Evolutionary conservation across 2,113 vertebrate genomes (phyloP).

Genomic region (Hylia prasina): DNA sequence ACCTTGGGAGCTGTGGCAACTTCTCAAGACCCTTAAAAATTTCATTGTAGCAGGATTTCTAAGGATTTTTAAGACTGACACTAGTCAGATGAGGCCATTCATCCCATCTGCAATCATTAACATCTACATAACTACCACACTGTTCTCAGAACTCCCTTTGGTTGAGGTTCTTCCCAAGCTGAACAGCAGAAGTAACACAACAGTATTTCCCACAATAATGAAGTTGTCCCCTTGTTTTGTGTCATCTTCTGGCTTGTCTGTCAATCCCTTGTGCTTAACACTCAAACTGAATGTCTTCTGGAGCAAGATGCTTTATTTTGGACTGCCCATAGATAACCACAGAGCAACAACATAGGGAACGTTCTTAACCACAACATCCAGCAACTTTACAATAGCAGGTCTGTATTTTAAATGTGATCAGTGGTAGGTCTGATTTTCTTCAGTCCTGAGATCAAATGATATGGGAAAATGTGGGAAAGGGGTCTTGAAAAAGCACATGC

Average conservation of each 20-base stretch:
- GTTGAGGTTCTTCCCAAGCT: neutral
- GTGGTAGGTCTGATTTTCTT: neutral
- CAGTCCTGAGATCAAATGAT: neutral
- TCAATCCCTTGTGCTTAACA: neutral
- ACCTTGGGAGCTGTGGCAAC: neutral
- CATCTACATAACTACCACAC: neutral
- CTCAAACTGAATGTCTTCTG: neutral
- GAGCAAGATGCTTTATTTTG: neutral
- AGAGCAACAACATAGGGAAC: neutral
- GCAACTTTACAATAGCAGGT: neutral
- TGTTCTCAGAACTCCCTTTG: neutral
- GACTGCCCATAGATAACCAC: neutral
- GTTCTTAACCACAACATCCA: neutral
- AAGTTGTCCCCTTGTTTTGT: neutral
- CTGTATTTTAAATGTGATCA: neutral
- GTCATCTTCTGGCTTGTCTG: neutral
- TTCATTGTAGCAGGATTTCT: neutral
- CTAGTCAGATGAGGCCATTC: neutral
- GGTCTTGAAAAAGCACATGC: neutral
- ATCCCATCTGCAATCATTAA: neutral
- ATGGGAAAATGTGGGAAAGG: neutral
- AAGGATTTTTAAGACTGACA: neutral
- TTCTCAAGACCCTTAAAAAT: neutral
- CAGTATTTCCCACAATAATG: neutral
- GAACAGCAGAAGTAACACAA: neutral